Evolutionary conservation across 2,888 invertebrate species (phyloP).

Genomic region (Microplitis manilae): DNA sequence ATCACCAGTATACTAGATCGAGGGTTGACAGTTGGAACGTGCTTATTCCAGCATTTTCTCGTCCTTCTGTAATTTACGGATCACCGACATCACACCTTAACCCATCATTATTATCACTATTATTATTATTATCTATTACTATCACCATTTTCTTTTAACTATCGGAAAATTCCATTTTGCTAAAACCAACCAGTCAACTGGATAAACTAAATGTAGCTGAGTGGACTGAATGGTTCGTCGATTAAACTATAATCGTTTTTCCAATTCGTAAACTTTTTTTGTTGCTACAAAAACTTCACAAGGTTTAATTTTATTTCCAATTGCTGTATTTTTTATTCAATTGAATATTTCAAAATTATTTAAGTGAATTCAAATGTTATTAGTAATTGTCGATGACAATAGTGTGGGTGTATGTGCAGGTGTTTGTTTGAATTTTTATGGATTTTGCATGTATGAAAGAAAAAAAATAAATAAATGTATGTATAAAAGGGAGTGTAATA

Average conservation of each 20-base stretch:
- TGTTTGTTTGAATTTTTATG: neutral
- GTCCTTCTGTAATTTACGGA: slow-evolving; percentile 17
- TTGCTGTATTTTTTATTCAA: neutral
- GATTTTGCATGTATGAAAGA: neutral
- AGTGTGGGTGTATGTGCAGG: neutral
- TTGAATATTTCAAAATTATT: neutral
- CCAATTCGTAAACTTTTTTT: slow-evolving; percentile 17
- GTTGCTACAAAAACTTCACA: slow-evolving; percentile 6
- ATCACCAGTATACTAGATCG: slow-evolving; percentile 3
- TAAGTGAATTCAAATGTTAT: neutral
- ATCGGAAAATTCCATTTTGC: neutral
- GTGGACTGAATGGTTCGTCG: slow-evolving; percentile 36
- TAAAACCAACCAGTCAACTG: neutral
- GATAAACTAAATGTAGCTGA: slow-evolving; percentile 15
- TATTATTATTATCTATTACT: neutral
- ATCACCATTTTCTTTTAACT: neutral
- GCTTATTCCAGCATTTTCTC: slow-evolving; percentile 27
- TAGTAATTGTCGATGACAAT: neutral
- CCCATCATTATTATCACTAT: slow-evolving; percentile 9
- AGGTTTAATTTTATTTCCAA: slow-evolving; percentile 21
- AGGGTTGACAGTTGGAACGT: slow-evolving; percentile 31
- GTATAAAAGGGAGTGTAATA: slow-evolving; percentile 7
- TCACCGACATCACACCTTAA: slow-evolving; percentile 6
- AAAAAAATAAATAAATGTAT: neutral
- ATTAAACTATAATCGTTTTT: slow-evolving; percentile 33